Evolutionary conservation across 2,888 invertebrate genomes (phyloP), one percentile per base, ranked within the genome.

Genomic region (Nomada fabriciana): DNA sequence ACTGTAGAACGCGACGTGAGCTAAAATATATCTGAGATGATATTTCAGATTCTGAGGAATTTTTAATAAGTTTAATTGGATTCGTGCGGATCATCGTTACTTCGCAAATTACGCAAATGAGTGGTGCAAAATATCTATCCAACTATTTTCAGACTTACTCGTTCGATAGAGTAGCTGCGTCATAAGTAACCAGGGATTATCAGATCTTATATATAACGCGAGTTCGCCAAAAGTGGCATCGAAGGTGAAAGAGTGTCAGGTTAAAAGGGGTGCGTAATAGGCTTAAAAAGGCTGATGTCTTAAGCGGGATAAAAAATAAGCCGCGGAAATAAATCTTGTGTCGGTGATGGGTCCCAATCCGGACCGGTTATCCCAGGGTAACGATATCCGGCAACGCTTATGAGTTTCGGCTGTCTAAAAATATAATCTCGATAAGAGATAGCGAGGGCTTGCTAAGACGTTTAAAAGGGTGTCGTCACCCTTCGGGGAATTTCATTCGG

Each of bases 241-340:
- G 43, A n/a, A 53, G 67, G 7, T 55, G 67, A 63, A 43, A 55
- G 47, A 10, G 42, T 79, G 82, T 77, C 82, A 47, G 71, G 71
- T 88, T 88, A 82, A 87, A 86, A 77, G 76, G 63, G 79, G 59
- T 72, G 82, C 75, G 77, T 85, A 88, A 88, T 86, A 83, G 86
- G 88, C 88, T 88, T 88, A 88, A 64, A 80, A 76, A 86, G 88
- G 86, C 79, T 69, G 86, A 88, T 79, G 88, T 86, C 83, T 85
- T 77, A 79, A 83, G 83, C 76, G 70, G 84, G 88, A 88, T 86
- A 85, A 85, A 76, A 71, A 81, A 59, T 86, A 88, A 88, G 80
- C 76, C 65, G 80, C 67, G 76, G 85, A 88, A 88, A 88, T 88
- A 88, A 85, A 88, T 88, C 87, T 82, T 60, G 36, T 52, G 72